Evolutionary conservation across 2,797 vertebrate genomes (phyloP), one percentile per base, ranked within the genome.

Genomic region (Morus bassanus): DNA sequence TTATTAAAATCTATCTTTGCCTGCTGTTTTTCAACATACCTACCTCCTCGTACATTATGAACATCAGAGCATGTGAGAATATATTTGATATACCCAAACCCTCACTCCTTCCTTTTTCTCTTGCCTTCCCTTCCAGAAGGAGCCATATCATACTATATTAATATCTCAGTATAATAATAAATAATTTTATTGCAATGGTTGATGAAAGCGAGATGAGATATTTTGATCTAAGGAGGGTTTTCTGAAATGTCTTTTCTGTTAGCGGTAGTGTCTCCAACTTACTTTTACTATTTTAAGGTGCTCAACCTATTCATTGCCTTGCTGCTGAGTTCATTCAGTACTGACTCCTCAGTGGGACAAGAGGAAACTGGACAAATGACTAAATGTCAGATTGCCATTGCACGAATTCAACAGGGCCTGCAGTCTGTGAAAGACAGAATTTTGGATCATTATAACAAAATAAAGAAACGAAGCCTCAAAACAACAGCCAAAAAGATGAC

Each of bases 291-390:
- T 76, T 72, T 89, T 37, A 97, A 99, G 99, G 99, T 99, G 51
- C 96, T 99, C 98, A 99, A 99, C 96, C 98, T 99, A 75, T 99
- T 99, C 98, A 98, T 99, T 96, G 99, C 99, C 61, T 97, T 99
- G 96, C 98, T 99, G 87, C 98, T 99, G 92, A 99, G 99, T 96
- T 99, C 99, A 0, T 99, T 99, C 97, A 99, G 98, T 93, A 98
- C 95, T 1, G 98, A 98, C 48, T 97, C 98, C 92, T 96, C 98
- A 18, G 96, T 94, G 1, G 97, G 98, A 46, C 98, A 98, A 0
- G 99, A 99, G 14, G 98, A 99, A 33, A 97, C 97, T 18, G 98
- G 96, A 22, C 85, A 98, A 96, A 98, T 98, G 97, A 98, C 98
- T 94, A 99, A 99, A 96, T 98, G 99, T 73, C 99, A 99, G 10